Evolutionary conservation across 2,888 invertebrate species (phyloP).

Genomic region (Hymenopus coronatus): DNA sequence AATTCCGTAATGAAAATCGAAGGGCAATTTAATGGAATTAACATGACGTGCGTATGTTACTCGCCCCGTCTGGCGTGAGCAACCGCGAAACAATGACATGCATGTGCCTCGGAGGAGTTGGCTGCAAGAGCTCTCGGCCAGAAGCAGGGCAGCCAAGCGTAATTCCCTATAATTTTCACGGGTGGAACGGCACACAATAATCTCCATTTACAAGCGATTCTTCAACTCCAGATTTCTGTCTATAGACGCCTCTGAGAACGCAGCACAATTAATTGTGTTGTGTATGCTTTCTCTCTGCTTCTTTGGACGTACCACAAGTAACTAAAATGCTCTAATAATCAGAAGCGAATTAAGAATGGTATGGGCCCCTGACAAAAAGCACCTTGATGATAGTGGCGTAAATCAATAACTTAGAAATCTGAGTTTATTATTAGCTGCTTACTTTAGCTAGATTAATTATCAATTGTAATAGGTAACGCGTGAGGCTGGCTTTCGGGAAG

Average conservation of each 20-base stretch:
- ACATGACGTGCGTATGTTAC: not conserved
- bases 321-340: not conserved
- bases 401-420: too few relatives aligned
- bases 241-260: not conserved
- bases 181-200: not conserved
- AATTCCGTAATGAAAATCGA: not conserved
- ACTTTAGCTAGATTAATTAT: too few relatives aligned
- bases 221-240: not conserved
- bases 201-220: slow-evolving; percentile 3
- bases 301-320: not conserved
- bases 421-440: too few relatives aligned
- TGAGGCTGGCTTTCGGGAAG: too few relatives aligned
- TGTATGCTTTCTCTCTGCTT: not conserved
- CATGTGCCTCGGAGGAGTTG: not conserved
- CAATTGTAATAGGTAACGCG: too few relatives aligned
- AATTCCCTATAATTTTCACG: slow-evolving; percentile 18
- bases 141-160: slow-evolving; percentile 21
- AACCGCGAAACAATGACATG: not conserved
- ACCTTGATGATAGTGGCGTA: too few relatives aligned
- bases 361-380: too few relatives aligned
- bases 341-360: too few relatives aligned
- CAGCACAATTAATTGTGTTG: not conserved
- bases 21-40: not conserved
- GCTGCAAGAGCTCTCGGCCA: not conserved
- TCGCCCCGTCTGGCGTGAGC: not conserved